Evolutionary conservation across 2,113 vertebrate species (phyloP).

Genomic region (Crotalus tigris): DNA sequence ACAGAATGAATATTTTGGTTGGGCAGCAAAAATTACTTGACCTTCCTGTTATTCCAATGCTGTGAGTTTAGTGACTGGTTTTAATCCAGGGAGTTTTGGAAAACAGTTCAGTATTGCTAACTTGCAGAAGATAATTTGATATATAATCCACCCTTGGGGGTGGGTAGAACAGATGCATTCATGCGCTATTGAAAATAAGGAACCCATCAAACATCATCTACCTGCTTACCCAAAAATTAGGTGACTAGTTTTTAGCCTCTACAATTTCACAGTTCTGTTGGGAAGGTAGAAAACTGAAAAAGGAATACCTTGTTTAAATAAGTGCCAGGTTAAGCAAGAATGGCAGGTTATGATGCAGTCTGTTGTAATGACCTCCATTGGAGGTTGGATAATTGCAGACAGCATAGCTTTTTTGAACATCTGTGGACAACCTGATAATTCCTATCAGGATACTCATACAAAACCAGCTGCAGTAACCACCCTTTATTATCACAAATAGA

Average conservation of each 20-base stretch:
- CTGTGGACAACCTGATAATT: constrained; percentile 8
- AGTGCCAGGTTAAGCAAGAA: neutral
- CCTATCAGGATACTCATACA: neutral
- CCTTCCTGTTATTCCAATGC: neutral
- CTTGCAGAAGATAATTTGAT: neutral
- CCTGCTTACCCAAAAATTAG: neutral
- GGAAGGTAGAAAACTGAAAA: neutral
- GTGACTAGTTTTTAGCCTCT: neutral
- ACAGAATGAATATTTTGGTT: constrained; percentile 12
- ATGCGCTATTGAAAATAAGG: neutral
- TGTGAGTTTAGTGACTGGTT: neutral
- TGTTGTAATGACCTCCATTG: neutral
- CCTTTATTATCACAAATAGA: neutral
- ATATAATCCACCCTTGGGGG: neutral
- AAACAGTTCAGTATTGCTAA: neutral
- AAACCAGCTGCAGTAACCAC: neutral
- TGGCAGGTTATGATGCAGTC: neutral
- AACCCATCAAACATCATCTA: neutral
- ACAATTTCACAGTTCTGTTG: neutral
- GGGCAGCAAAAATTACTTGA: neutral
- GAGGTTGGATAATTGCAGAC: neutral
- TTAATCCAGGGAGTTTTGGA: neutral
- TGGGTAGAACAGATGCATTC: neutral
- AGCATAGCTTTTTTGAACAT: neutral
- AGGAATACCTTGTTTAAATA: neutral